Evolutionary conservation across 92 coral and sea anemone genomes (phyloP), one percentile per base, ranked within the genome.

Genomic region (Umimayanthus kanabou): DNA sequence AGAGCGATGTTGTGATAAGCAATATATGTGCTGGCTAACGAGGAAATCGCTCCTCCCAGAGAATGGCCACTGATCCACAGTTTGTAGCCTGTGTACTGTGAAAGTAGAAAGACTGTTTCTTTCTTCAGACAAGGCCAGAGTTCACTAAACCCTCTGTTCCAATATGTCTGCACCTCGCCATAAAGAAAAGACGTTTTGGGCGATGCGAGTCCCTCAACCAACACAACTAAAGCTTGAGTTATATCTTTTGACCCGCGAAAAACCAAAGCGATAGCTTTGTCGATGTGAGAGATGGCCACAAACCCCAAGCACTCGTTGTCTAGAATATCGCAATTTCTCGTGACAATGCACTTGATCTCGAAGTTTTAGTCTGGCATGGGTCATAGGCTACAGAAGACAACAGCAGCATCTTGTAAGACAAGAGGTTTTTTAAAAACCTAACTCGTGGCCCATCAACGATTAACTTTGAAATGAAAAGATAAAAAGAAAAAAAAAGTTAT

Each of bases 61-160:
- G 92, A 91, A 77, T 90, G 90, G 40, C 93, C 93, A 3, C 90
- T 87, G 37, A 90, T 89, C 91, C 93, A 88, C 25, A 91, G 55
- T 61, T 85, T 81, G 79, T 85, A 89, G 2, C 73, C 45, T n/a
- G 91, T 89, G 53, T 77, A 26, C 39, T 74, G 13, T 33, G 87
- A 78, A 40, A 82, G 39, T 4, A 91, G 89, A 71, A 86, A 55
- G 40, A 77, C 84, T n/a, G 86, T 85, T 82, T 70, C 88, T 70
- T 79, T 11, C 81, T 88, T 76, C 89, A 91, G 74, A 43, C 37
- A 49, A 6, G 50, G 40, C 91, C 93, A 86, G 20, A 86, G 65
- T 9, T 4, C n/a, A 5, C 49, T 57, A 55, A 86, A 86, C 11
- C 72, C 89, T 80, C 79, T 85, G 81, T 88, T 84, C 84, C 89